These are phyloP conservation scores for Hydrotaea cyrtoneurina DNA, from an alignment of 2,888 invertebrate genomes.

Conservation along the genomic window DNA sequence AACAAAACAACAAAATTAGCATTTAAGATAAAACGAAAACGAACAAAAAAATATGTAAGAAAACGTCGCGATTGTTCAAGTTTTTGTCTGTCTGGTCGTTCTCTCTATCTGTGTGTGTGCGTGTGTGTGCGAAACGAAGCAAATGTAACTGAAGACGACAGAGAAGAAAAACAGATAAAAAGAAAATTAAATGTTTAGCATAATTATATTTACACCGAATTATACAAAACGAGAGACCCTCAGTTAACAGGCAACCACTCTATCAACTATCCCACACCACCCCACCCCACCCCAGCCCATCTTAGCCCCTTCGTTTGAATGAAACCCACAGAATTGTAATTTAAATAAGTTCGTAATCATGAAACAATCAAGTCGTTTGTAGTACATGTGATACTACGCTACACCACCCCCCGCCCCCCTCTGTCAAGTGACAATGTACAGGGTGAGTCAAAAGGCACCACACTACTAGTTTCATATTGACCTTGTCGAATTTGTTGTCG, in stretches of 20 bases:
- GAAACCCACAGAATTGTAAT: constrained; percentile 26
- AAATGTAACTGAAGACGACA: constrained; percentile 30
- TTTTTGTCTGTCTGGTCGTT: background rate
- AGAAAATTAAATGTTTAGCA: constrained; percentile 51
- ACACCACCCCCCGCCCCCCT: too few species aligned
- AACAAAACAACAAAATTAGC: constrained; percentile 28
- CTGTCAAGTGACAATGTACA: background rate
- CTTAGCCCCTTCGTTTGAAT: constrained; percentile 17
- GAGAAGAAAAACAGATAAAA: constrained; percentile 6
- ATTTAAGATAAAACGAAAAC: constrained; percentile 31
- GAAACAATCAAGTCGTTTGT: background rate
- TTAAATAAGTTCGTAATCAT: background rate
- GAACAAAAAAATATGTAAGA: background rate
- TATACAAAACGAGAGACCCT: constrained; percentile 35
- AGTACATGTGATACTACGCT: background rate
- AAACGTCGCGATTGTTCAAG: constrained; percentile 14
- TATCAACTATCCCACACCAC: background rate
- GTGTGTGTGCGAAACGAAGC: background rate
- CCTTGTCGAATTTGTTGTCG: too few species aligned
- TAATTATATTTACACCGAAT: constrained; percentile 65
- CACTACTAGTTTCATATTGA: too few species aligned
- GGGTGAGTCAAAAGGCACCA: background rate
- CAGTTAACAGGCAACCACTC: background rate
- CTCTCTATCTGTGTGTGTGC: constrained; percentile 27
- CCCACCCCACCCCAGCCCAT: background rate